Percentiles rank a stretch among this genome's conserved stretches.
Conservation (phyloP, 2,113 vertebrate genomes). For the Rousettus leschenaultii region DNA sequence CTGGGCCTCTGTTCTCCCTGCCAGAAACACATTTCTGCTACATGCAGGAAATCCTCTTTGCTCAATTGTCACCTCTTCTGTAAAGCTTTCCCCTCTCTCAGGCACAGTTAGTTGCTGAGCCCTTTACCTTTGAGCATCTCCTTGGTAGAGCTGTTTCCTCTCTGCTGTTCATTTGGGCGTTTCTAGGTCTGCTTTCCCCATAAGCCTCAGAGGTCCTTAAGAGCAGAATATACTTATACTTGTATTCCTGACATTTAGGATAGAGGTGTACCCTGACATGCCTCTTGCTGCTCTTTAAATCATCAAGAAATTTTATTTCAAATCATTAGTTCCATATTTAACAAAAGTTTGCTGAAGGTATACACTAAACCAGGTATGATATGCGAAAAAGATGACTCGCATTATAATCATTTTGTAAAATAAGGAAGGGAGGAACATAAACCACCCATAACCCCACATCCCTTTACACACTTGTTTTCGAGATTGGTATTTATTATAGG, state of each 20-base stretch:
- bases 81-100: neutral
- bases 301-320: conserved; percentile 10
- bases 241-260: neutral
- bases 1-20: neutral
- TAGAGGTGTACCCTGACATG: neutral
- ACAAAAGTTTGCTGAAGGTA: neutral
- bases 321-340: neutral
- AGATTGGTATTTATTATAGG: neutral
- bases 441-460: neutral
- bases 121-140: neutral
- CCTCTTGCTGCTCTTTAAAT: neutral
- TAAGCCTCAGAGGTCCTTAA: neutral
- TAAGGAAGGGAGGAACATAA: neutral
- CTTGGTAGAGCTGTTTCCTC: neutral
- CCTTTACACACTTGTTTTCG: neutral
- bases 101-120: neutral
- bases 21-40: neutral
- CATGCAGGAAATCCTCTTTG: neutral
- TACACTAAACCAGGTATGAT: neutral
- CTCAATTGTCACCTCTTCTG: neutral
- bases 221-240: neutral
- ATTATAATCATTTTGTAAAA: neutral
- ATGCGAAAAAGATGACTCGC: neutral
- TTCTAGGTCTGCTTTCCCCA: neutral
- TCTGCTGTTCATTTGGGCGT: neutral